Evolutionary conservation across 2,888 invertebrate genomes (phyloP).

Genomic region (Philereme vetulata): DNA sequence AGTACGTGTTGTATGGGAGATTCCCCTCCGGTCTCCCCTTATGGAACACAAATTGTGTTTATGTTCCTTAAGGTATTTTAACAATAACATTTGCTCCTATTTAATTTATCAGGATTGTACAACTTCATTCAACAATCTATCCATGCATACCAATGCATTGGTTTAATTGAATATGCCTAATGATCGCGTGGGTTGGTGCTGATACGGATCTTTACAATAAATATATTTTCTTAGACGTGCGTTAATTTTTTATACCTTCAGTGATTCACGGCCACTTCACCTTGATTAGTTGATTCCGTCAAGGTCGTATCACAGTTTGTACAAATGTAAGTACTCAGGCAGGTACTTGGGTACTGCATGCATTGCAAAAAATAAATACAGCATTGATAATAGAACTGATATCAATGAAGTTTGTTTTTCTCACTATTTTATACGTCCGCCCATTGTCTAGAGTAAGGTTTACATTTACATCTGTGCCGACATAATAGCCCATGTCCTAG

Average conservation of each 20-base stretch:
- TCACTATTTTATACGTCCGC: conserved; percentile 70
- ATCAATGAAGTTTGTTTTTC: conserved; percentile 54
- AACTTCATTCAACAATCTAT: conserved; percentile 23
- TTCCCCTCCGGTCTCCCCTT: too few relatives aligned
- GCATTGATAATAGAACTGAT: conserved; percentile 49
- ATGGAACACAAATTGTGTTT: too few relatives aligned
- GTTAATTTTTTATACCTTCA: conserved; percentile 53
- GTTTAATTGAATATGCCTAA: conserved; percentile 24
- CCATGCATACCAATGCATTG: conserved; percentile 30
- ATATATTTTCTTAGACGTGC: conserved; percentile 46
- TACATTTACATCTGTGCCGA: conserved; percentile 45
- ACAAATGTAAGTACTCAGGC: conserved; percentile 4
- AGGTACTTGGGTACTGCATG: conserved; percentile 5
- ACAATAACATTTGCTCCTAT: conserved; percentile 7
- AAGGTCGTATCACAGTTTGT: conserved; percentile 50
- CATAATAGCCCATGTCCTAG: conserved; percentile 39
- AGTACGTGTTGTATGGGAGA: too few relatives aligned
- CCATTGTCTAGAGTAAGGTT: conserved; percentile 59
- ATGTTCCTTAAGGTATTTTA: conserved; percentile 1
- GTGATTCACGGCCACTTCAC: conserved; percentile 59
- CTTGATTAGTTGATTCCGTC: conserved; percentile 56
- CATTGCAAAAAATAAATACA: conserved; percentile 43
- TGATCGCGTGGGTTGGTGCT: conserved; percentile 31
- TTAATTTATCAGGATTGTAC: conserved; percentile 15
- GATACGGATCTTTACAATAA: conserved; percentile 40